These are phyloP conservation scores for Zaprionus nigranus DNA, from an alignment of 1,140 invertebrate species.

Conservation along the genomic window DNA sequence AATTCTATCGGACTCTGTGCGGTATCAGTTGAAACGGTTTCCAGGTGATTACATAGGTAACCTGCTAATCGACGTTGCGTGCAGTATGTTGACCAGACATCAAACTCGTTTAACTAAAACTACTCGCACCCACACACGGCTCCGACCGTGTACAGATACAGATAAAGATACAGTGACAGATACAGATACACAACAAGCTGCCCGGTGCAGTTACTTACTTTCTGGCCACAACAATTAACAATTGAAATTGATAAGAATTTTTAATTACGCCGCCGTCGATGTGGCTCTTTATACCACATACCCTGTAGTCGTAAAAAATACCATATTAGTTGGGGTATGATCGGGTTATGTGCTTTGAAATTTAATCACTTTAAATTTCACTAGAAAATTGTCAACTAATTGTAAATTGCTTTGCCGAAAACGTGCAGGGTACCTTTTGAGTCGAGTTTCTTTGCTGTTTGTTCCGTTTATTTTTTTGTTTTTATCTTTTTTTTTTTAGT, in stretches of 20 bases:
- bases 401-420: background rate
- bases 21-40: background rate
- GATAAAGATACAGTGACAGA: constrained; percentile 7
- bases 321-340: background rate
- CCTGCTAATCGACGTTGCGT: constrained; percentile 10
- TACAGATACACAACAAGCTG: constrained; percentile 32
- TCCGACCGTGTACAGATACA: background rate
- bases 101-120: background rate
- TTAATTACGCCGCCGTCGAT: constrained; percentile 67
- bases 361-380: fast-evolving
- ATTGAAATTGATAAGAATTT: constrained; percentile 76
- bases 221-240: constrained; percentile 71
- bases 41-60: background rate
- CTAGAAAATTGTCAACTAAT: background rate
- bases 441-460: background rate
- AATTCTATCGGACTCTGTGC: background rate
- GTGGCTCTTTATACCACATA: constrained; percentile 23
- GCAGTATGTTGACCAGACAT: constrained; percentile 8
- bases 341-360: background rate
- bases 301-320: constrained; percentile 10
- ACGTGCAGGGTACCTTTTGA: background rate
- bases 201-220: constrained; percentile 32
- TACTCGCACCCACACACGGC: background rate
- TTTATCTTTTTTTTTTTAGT: constrained; percentile 23
- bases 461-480: constrained; percentile 28